These are phyloP conservation scores for Urechis unicinctus DNA, from an alignment of 2,888 invertebrate species.

Conservation along the genomic window DNA sequence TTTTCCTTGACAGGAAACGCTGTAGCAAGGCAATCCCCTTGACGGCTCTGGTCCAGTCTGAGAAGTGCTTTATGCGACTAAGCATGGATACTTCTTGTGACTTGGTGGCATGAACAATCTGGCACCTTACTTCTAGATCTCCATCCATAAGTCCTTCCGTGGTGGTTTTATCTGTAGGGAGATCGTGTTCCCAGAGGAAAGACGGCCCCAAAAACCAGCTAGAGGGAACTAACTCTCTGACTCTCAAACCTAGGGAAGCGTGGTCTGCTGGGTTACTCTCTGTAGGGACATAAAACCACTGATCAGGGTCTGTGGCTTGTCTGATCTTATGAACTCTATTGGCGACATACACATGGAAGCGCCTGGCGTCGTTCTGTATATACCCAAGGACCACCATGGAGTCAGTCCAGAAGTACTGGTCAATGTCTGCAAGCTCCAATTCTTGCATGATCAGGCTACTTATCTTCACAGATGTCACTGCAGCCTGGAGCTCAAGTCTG, in stretches of 20 bases:
- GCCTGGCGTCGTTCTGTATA: slow-evolving; percentile 12
- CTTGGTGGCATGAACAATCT: too few relatives aligned
- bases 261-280: slow-evolving; percentile 36
- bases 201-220: slow-evolving; percentile 12
- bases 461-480: slow-evolving; percentile 6
- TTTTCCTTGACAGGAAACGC: slow-evolving; percentile 1
- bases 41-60: slow-evolving; percentile 3
- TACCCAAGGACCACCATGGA: slow-evolving; percentile 13
- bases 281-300: slow-evolving; percentile 27
- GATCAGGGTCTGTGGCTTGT: slow-evolving; percentile 8
- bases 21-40: not conserved
- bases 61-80: slow-evolving; percentile 4
- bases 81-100: too few relatives aligned
- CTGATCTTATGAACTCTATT: slow-evolving; percentile 26
- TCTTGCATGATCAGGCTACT: slow-evolving; percentile 8
- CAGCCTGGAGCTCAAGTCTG: slow-evolving; percentile 12
- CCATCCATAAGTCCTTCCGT: not conserved
- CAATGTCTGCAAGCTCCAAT: slow-evolving; percentile 1
- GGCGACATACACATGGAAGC: slow-evolving; percentile 27
- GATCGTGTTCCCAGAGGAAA: slow-evolving; percentile 11
- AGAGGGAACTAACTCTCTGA: slow-evolving; percentile 8
- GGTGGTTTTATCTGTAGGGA: not conserved
- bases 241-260: slow-evolving; percentile 21
- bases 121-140: too few relatives aligned
- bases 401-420: slow-evolving; percentile 15